Conservation (phyloP, 1,140 invertebrate genomes). For the Ostrea edulis region DNA sequence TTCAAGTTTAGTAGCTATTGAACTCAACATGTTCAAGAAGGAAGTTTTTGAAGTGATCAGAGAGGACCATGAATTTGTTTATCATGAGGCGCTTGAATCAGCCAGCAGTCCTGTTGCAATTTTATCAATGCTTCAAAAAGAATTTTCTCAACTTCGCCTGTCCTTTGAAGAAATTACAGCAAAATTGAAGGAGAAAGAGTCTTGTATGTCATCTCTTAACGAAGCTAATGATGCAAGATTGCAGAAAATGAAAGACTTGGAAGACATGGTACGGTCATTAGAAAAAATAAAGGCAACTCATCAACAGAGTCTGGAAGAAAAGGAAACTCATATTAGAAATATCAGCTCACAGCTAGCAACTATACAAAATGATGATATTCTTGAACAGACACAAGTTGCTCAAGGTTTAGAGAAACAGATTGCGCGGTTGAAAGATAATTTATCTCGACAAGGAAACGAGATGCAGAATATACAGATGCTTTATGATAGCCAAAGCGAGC, state of each 20-base stretch:
- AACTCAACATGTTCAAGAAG: too few relatives aligned
- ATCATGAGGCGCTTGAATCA: too few relatives aligned
- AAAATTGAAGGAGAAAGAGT: too few relatives aligned
- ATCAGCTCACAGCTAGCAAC: not conserved
- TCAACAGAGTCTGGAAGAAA: constrained; percentile 36
- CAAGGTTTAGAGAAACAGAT: constrained; percentile 57
- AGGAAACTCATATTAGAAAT: not conserved
- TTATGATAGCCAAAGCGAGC: constrained; percentile 57
- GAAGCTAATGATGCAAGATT: constrained; percentile 35
- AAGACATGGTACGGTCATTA: constrained; percentile 43
- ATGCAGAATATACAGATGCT: constrained; percentile 60
- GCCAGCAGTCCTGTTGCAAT: too few relatives aligned
- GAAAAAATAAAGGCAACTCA: constrained; percentile 29
- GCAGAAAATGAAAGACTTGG: constrained; percentile 28
- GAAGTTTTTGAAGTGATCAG: too few relatives aligned
- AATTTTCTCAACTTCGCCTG: too few relatives aligned
- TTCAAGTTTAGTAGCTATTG: too few relatives aligned
- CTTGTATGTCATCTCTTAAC: not conserved
- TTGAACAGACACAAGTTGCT: constrained; percentile 42
- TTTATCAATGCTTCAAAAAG: too few relatives aligned
- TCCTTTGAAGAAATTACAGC: too few relatives aligned
- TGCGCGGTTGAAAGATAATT: constrained; percentile 57
- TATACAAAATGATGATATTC: not conserved
- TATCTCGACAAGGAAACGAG: constrained; percentile 55
- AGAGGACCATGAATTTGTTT: too few relatives aligned